Base-by-base conservation (phyloP, 2,113 vertebrate species). In the Otolemur garnettii region DNA sequence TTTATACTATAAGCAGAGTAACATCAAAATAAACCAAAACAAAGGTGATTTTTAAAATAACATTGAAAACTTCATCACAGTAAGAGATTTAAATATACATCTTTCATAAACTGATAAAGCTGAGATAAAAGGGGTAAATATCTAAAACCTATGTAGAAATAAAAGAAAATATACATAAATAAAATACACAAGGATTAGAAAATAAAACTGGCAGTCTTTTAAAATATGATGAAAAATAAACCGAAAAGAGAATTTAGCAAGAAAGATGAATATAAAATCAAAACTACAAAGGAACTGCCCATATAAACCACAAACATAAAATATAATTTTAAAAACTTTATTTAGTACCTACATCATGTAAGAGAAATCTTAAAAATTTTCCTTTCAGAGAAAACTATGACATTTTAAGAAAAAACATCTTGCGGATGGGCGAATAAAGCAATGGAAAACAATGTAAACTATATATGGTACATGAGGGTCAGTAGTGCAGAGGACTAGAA, bases 11-110 rank as follows among this genome's bases (percentile, higher is more conserved):
- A 14, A 91, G 55, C 13, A 91, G n/a, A 55, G 35, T 7, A 68
- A 79, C 69, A 68, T 18, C 42, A 77, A 86, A 90, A 87, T 50
- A 78, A 94, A 87, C 12, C 74, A 87, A 82, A 95, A 86, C 24
- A 69, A 60, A 7, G 10, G 45, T 59, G 33, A 85, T 72, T 72
- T 62, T 21, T 78, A 42, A 60, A 59, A 69, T 4, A 62, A 93
- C 4, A 72, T 38, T 5, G 28, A 77, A 69, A 83, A 50, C 4
- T n/a, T 59, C 50, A 75, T 50, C 38, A 62, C 18, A 45, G 24
- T 45, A 72, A 3, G 64, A 82, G 11, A 95, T 35, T 7, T 75
- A 59, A 85, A 24, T 35, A 53, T 42, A 59, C 8, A 50, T 35
- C 60, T 71, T 69, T 35, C 2, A 62, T 60, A 86, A 95, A 12